Conservation (phyloP, 2,888 invertebrate species). For the Phrixothrix hirtus region DNA sequence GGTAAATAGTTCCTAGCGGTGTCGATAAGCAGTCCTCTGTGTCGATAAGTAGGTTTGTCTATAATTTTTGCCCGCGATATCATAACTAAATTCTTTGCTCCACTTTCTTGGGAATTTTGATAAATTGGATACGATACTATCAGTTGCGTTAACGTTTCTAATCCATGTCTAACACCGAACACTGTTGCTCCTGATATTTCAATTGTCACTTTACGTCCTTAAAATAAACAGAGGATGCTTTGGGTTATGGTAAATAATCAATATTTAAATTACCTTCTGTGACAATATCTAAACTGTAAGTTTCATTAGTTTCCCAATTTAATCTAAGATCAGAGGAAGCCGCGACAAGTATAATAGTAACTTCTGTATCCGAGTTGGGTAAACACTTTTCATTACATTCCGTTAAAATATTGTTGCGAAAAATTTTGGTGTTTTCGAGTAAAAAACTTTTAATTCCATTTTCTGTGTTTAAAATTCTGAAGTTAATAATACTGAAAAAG, state of each 20-base stretch:
- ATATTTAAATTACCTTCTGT: constrained; percentile 17
- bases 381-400: constrained; percentile 62
- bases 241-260: too few species aligned
- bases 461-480: constrained; percentile 59
- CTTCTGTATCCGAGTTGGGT: constrained; percentile 56
- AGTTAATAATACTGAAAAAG: constrained; percentile 43
- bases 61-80: constrained; percentile 66
- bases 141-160: constrained; percentile 77
- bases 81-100: constrained; percentile 62
- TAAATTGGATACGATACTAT: constrained; percentile 53
- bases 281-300: constrained; percentile 59
- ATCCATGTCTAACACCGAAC: constrained; percentile 74
- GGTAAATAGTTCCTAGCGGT: constrained; percentile 87
- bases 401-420: constrained; percentile 61
- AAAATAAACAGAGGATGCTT: too few species aligned
- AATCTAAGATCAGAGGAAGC: constrained; percentile 58
- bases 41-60: constrained; percentile 80
- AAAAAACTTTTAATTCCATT: constrained; percentile 59
- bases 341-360: constrained; percentile 63
- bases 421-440: constrained; percentile 61
- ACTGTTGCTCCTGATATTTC: constrained; percentile 64
- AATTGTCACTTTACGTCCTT: constrained; percentile 60
- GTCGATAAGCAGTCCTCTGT: constrained; percentile 88
- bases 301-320: constrained; percentile 71
- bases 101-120: constrained; percentile 25